A percentile compares a stretch with the other conserved stretches of the same genome.
Conservation (phyloP, 2,888 invertebrate genomes). For the Aleiodes leptofemur region DNA sequence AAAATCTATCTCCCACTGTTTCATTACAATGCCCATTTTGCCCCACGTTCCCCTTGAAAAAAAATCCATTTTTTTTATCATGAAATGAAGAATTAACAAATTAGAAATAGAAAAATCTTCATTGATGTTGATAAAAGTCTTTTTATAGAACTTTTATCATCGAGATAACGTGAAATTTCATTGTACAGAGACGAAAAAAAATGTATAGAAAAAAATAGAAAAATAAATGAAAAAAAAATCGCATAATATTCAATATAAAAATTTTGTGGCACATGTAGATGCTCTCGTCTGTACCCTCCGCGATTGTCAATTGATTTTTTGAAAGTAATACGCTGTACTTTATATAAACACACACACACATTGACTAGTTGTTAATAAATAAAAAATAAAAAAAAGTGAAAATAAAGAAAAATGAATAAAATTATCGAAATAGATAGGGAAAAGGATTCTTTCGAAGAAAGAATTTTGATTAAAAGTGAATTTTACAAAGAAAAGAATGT, state of each 20-base stretch:
- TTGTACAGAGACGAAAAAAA: no score
- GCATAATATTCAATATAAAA: conserved; percentile 36
- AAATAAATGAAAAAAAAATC: conserved; percentile 37
- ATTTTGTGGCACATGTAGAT: conserved; percentile 54
- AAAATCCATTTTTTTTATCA: no score
- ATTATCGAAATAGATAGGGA: background rate
- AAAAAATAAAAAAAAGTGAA: conserved; percentile 36
- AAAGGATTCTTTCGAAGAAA: conserved; percentile 13
- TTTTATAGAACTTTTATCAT: no score
- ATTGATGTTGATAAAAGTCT: no score
- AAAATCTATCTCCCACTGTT: no score
- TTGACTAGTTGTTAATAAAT: conserved; percentile 54
- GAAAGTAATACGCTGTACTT: conserved; percentile 73
- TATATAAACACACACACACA: conserved; percentile 56
- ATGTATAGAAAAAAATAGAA: no score
- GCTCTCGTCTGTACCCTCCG: conserved; percentile 65
- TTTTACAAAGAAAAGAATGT: conserved; percentile 26
- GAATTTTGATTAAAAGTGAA: conserved; percentile 21
- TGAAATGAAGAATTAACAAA: no score
- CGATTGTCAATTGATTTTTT: conserved; percentile 74
- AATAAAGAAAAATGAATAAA: conserved; percentile 42
- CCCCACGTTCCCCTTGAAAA: no score
- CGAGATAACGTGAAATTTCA: no score
- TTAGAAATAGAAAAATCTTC: no score
- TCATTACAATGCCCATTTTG: no score